Evolutionary conservation across 2,888 invertebrate species (phyloP).

Genomic region (Tipula helvola): DNA sequence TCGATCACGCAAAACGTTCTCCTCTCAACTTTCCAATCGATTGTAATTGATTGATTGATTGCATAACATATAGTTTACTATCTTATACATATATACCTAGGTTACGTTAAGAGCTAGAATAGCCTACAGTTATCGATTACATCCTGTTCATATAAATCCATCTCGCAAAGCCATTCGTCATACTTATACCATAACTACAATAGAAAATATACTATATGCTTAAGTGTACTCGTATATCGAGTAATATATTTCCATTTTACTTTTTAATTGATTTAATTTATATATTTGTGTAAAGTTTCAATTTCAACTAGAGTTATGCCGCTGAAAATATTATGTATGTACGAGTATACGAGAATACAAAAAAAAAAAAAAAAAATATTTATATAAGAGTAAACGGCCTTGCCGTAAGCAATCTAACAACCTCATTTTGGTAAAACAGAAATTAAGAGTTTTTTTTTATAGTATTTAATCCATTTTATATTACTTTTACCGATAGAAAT

Average conservation of each 20-base stretch:
- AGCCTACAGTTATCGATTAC: neutral
- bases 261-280: neutral
- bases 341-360: neutral
- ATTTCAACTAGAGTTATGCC: neutral
- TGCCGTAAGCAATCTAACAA: conserved; percentile 7
- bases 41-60: neutral
- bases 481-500: conserved; percentile 5
- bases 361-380: neutral
- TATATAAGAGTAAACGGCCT: conserved; percentile 6
- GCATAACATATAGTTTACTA: neutral
- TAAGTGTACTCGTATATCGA: neutral
- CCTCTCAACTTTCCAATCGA: neutral
- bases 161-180: neutral
- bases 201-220: neutral
- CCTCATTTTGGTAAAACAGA: conserved; percentile 8
- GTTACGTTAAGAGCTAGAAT: neutral
- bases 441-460: neutral
- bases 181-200: neutral
- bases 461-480: neutral
- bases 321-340: neutral
- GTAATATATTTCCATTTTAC: neutral
- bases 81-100: neutral
- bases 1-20: neutral
- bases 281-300: neutral
- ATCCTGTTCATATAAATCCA: neutral